Evolutionary conservation across 2,797 vertebrate species (phyloP), one percentile per base, ranked within the genome.

Genomic region (Typhlichthys eigenmanni): DNA sequence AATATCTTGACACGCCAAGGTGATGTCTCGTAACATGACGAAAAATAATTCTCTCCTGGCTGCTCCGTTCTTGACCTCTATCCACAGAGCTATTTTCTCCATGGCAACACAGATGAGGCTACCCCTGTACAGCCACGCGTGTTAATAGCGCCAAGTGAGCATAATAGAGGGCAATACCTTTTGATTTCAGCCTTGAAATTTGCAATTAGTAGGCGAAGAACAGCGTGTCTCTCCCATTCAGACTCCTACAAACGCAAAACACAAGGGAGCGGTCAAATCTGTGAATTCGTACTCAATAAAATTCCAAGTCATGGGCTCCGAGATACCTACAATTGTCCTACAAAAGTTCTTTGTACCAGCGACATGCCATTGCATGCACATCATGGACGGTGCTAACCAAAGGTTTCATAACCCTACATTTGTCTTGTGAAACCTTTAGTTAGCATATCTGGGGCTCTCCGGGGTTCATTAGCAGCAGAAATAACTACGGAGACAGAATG

Each of bases 81-180:
- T 38, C 58, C 54, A 58, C 54, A 48, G 46, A 74, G 12, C 57
- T 29, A 54, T 76, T 68, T 75, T 73, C 66, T 76, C 76, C 77
- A 74, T 80, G 72, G 72, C 65, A 84, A 74, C 61, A 6, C 58
- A 62, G 65, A 75, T 69, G 51, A 80, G 34, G 53, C 48, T 58
- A 29, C 48, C 68, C 55, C 29, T 50, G 45, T 34, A 62, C 62
- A 61, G 66, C 64, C 75, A 73, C 69, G 10, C 19, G 47, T 68
- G 69, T 57, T 75, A 64, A 68, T 61, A 51, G 55, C 46, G 50
- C 60, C 62, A 76, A 74, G 61, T 68, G 70, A 43, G 5, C 13
- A 59, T 55, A 61, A 55, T 46, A 14, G 60, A 17, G 46, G 16
- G 6, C 32, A 50, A 8, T 14, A 34, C 54, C 45, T 19, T n/a